Base-by-base conservation (phyloP, 2,888 invertebrate species). In the Watsonalla cultraria region DNA sequence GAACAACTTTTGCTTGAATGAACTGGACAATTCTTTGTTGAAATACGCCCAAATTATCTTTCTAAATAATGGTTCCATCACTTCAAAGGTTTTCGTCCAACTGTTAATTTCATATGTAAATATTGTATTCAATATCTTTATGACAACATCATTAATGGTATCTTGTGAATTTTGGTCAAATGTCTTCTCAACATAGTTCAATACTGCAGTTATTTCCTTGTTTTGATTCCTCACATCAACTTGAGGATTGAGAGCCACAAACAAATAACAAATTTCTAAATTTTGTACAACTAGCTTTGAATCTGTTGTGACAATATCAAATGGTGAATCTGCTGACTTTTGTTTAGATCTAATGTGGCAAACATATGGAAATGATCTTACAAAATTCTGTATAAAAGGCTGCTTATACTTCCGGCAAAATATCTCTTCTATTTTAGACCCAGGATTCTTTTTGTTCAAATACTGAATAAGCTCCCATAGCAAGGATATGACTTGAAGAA, bases 401-500 rank as follows among this genome's bases (percentile, higher is more conserved):
- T 85, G 82, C 0, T 91, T 84, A 64, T 92, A 93, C 58, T 90
- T 91, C 46, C 83, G 78, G 7, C 88, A 80, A 69, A 94, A 92
- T 77, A 91, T 80, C n/a, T 70, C 68, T 59, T 87, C 82, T 14
- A 93, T 76, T 48, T 91, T 84, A 0, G 82, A 78, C 56, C 68
- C 84, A 53, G 82, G 80, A 55, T 74, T 79, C 59, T 76, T 84
- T 11, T 66, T 71, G 58, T 82, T 76, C 49, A 81, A 77, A 68
- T 85, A 72, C 49, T 78, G 68, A 9, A 88, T 66, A 51, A 88
- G 72, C 8, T 87, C 84, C 86, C 92, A 93, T n/a, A 95, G 76
- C 51, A 93, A 83, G 52, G 91, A 86, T 51, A 95, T 89, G 2
- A 95, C 94, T 62, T 92, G 91, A 47, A 95, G 82, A 35, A 93